Evolutionary conservation across 1,140 invertebrate genomes (phyloP).

Genomic region (Oscheius sp.): DNA sequence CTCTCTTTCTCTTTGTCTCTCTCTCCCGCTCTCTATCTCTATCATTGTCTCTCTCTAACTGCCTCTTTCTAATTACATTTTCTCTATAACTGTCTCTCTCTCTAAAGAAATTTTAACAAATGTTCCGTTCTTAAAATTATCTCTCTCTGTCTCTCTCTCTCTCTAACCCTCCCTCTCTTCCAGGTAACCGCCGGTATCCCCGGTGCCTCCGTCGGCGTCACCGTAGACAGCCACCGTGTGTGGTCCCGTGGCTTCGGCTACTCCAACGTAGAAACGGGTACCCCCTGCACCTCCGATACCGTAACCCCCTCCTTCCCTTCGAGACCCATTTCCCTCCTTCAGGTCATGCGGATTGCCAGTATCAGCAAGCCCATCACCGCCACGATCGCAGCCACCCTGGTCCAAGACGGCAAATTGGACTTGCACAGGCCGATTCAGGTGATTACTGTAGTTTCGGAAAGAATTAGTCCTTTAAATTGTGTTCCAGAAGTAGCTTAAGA

Average conservation of each 20-base stretch:
- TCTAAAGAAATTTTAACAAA: background rate
- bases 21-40: too few species aligned
- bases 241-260: conserved; percentile 68
- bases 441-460: conserved; percentile 18
- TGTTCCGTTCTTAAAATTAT: too few species aligned
- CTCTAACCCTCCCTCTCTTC: too few species aligned
- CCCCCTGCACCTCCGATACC: conserved; percentile 64
- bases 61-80: background rate
- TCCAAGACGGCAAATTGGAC: conserved; percentile 67
- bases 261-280: conserved; percentile 68
- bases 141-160: too few species aligned
- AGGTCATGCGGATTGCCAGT: conserved; percentile 69
- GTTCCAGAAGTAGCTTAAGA: too few species aligned
- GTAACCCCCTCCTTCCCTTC: conserved; percentile 24
- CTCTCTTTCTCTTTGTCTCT: too few species aligned
- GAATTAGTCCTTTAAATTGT: too few species aligned
- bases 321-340: background rate
- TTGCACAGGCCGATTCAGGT: conserved; percentile 67
- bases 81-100: background rate
- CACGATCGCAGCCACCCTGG: conserved; percentile 66
- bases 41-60: too few species aligned
- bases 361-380: conserved; percentile 70
- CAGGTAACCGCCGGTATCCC: conserved; percentile 62
- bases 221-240: conserved; percentile 66
- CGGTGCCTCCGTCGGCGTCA: conserved; percentile 67